Evolutionary conservation across 2,888 invertebrate genomes (phyloP).

Genomic region (Nomada hirtipes): DNA sequence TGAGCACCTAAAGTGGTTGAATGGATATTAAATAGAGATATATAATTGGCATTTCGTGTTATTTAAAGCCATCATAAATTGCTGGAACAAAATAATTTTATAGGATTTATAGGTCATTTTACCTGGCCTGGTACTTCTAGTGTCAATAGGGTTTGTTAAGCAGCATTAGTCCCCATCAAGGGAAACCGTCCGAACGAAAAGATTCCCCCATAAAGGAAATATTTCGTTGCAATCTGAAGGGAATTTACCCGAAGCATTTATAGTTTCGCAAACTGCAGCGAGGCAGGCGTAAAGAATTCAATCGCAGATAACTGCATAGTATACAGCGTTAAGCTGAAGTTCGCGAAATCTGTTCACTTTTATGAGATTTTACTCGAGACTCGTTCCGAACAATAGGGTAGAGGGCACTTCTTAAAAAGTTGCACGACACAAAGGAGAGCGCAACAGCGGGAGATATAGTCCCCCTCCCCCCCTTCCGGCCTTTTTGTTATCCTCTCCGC

Average conservation of each 20-base stretch:
- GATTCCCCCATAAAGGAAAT: too few relatives aligned
- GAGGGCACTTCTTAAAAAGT: slow-evolving; percentile 20
- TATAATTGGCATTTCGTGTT: too few relatives aligned
- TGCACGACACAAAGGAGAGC: slow-evolving; percentile 14
- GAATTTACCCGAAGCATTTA: neutral
- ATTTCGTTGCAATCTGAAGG: neutral
- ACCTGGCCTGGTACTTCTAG: too few relatives aligned
- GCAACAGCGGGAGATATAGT: slow-evolving; percentile 7
- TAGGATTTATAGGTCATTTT: too few relatives aligned
- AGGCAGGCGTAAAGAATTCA: slow-evolving; percentile 3
- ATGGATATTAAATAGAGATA: too few relatives aligned
- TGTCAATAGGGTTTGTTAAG: too few relatives aligned
- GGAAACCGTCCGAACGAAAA: too few relatives aligned
- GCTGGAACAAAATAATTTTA: too few relatives aligned
- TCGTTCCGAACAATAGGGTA: slow-evolving; percentile 9
- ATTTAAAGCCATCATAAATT: too few relatives aligned
- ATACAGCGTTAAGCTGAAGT: neutral
- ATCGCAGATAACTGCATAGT: slow-evolving; percentile 8
- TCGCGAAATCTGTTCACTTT: slow-evolving; percentile 13
- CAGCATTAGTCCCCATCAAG: too few relatives aligned
- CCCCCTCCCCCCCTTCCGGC: too few relatives aligned
- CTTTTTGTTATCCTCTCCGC: neutral
- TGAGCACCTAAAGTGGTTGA: too few relatives aligned
- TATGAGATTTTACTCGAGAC: slow-evolving; percentile 1
- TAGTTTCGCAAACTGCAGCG: neutral